Evolutionary conservation across 2,797 vertebrate species (phyloP), one percentile per base, ranked within the genome.

Genomic region (Gymnothorax javanicus): DNA sequence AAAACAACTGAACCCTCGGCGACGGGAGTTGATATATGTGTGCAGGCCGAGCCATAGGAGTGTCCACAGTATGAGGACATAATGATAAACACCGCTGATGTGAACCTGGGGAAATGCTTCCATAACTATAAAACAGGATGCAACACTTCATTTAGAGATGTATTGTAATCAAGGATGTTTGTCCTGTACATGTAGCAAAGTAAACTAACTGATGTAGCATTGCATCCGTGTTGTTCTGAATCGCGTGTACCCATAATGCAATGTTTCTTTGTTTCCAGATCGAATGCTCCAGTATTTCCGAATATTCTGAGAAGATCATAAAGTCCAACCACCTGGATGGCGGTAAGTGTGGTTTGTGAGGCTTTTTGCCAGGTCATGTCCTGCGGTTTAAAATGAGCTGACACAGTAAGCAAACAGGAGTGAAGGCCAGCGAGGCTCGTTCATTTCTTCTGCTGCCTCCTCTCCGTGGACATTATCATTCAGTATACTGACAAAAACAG

Each of bases 301-400:
- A 99, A 92, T 99, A 99, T 92, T 99, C 98, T 0, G 98, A 99
- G 95, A 99, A 98, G 96, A 99, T 99, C 93, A 98, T 99, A 96
- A 99, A 99, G 94, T 97, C 98, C 91, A 99, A 99, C 95, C 98
- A 99, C 90, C 94, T 99, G 94, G 97, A 99, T 93, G 97, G 95
- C 84, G 97, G 99, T 99, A 97, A 98, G 97, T 88, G 85, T 86
- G 77, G 83, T 88, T 83, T 20, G 60, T 64, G 60, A 64, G 17
- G 60, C 60, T 9, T 73, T 73, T 43, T 43, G 33, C 25, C 25
- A 73, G 71, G 71, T 73, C 33, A 43, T 73, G 7, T 71, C 11
- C 67, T 12, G 27, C 12, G 12, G 11, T 11, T 73, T 73, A 73
- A 13, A 73, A 69, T 69, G 25, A 86, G 82, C 58, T 67, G 84